These are phyloP conservation scores for Chorisops tibialis DNA, from an alignment of 2,888 invertebrate genomes.

Conservation along the genomic window DNA sequence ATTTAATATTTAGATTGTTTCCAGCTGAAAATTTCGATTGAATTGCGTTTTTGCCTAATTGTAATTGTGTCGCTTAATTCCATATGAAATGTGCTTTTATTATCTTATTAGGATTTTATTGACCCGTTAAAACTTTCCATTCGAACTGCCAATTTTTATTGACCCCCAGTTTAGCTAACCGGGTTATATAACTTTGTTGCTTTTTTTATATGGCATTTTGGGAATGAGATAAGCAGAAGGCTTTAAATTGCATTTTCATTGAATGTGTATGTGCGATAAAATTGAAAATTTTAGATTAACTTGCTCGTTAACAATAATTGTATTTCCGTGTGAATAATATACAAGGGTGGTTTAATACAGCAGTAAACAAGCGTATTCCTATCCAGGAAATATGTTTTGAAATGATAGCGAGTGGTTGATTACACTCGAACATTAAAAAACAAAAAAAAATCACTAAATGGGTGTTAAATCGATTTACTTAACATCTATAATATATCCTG, in stretches of 20 bases:
- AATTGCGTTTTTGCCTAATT: slow-evolving; percentile 3
- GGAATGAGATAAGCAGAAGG: background rate
- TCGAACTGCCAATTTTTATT: too few relatives aligned
- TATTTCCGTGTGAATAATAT: slow-evolving; percentile 17
- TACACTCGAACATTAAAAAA: too few relatives aligned
- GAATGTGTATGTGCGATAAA: slow-evolving; percentile 8
- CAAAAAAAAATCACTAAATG: too few relatives aligned
- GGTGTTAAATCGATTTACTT: too few relatives aligned
- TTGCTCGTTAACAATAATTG: slow-evolving; percentile 10
- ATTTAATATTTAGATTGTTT: slow-evolving; percentile 7
- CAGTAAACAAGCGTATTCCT: too few relatives aligned
- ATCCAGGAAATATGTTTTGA: too few relatives aligned
- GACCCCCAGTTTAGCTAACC: too few relatives aligned
- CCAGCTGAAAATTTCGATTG: background rate
- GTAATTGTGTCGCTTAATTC: slow-evolving; percentile 1
- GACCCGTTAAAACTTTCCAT: background rate
- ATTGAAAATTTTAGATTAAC: slow-evolving; percentile 5
- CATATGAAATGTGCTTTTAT: slow-evolving; percentile 1
- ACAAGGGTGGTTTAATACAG: background rate
- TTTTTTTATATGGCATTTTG: background rate
- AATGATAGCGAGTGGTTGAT: too few relatives aligned
- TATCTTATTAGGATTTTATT: slow-evolving; percentile 5
- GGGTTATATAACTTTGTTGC: too few relatives aligned
- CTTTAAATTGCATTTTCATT: background rate
- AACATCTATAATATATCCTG: background rate